Conservation (phyloP, 2,113 vertebrate genomes). For the Glaucomys volans region DNA sequence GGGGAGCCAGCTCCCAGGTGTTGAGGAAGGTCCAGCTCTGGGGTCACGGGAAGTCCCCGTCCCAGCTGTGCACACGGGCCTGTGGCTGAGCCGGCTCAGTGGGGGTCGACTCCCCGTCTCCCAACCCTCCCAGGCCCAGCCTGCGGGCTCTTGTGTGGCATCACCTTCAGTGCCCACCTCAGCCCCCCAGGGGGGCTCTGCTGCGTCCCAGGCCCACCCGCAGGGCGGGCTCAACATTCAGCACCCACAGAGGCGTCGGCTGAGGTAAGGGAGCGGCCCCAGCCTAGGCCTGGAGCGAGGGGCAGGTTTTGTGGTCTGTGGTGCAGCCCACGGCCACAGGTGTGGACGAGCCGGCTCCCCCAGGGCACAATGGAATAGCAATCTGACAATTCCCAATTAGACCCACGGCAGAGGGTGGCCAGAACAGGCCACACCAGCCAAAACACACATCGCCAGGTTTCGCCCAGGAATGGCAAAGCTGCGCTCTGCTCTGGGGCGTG, state of each 20-base stretch:
- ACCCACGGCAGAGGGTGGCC: not conserved
- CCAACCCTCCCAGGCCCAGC: too few relatives aligned
- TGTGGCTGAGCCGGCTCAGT: not conserved
- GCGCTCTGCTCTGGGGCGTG: not conserved
- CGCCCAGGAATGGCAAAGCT: not conserved
- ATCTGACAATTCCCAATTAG: not conserved
- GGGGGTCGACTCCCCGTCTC: fast-evolving
- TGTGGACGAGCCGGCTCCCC: not conserved
- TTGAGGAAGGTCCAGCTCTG: too few relatives aligned
- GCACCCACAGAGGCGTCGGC: too few relatives aligned
- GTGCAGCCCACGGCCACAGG: not conserved
- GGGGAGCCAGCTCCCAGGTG: fast-evolving
- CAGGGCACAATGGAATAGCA: not conserved
- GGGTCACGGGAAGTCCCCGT: not conserved
- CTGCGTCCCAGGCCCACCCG: too few relatives aligned
- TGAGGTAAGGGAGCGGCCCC: too few relatives aligned
- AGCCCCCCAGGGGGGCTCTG: too few relatives aligned
- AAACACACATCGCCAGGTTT: not conserved
- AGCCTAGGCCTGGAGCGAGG: not conserved
- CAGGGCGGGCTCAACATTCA: too few relatives aligned
- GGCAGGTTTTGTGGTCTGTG: not conserved
- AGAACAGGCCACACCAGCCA: not conserved
- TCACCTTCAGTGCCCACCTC: not conserved
- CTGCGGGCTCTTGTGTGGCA: fast-evolving
- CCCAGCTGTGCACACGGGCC: not conserved